Evolutionary conservation across 2,888 invertebrate species (phyloP), one percentile per base, ranked within the genome.

Genomic region (Deilephila elpenor): DNA sequence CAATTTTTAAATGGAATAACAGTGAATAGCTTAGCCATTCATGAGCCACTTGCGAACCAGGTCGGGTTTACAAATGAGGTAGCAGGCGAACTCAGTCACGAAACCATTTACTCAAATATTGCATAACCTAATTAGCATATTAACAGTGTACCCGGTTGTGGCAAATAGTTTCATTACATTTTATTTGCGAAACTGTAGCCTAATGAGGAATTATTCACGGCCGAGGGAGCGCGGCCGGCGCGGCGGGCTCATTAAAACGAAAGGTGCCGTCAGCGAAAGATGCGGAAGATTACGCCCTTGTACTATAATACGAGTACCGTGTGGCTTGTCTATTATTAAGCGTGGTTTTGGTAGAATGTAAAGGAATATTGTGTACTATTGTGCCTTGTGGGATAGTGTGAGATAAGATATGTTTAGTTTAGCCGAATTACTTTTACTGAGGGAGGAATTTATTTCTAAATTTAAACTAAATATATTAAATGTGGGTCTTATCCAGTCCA

Each of bases 121-220:
- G 20, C 20, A n/a, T n/a, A 37, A 44, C 64, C n/a, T 64, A 64
- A 64, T 64, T 44, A 44, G 59, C 70, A 56, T 59, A 44, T 71
- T 59, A 59, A 56, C 56, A n/a, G 56, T 44, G 44, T 44, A n/a
- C 56, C 56, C n/a, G 3, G n/a, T 56, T 56, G 56, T 56, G 56
- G 56, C 17, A 44, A 44, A 44, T 44, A 56, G 19, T 56, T 19
- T 56, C 56, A 56, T 56, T 56, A 56, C n/a, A 20, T 64, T 44
- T 19, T 29, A 61, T 61, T 32, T 32, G 29, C 11, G 37, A 64
- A 25, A n/a, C 64, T 20, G 64, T 20, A 20, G 20, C 44, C 37
- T 74, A 74, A 72, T 72, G 74, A 74, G 72, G 74, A 74, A 74
- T 74, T 71, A 74, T 74, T 72, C 72, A 74, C 37, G 37, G 74